These are phyloP conservation scores for Ashinkailepas kermadecensis DNA, from an alignment of 2,888 invertebrate genomes.

Conservation along the genomic window DNA sequence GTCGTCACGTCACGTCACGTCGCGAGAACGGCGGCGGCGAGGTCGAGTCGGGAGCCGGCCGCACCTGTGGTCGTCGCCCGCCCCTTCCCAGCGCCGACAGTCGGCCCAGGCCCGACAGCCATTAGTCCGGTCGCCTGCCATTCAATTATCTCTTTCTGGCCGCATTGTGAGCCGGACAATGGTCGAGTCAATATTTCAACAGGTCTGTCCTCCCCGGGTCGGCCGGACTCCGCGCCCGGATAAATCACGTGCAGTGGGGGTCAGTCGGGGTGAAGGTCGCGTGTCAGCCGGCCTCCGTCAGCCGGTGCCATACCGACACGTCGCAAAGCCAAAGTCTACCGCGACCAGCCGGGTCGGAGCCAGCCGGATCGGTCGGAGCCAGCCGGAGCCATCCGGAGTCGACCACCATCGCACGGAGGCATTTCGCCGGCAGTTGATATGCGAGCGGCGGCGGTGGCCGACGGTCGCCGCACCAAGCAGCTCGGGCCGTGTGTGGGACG, in stretches of 20 bases:
- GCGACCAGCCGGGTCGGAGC: no score
- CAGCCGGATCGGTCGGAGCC: not conserved
- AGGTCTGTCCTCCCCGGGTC: not conserved
- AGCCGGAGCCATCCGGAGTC: no score
- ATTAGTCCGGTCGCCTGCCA: not conserved
- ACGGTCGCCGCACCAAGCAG: no score
- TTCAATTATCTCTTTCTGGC: constrained; percentile 16
- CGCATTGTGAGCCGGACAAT: not conserved
- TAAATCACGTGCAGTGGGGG: not conserved
- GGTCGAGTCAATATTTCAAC: constrained; percentile 19
- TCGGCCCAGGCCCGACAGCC: not conserved
- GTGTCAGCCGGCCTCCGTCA: not conserved
- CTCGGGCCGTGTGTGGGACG: not conserved
- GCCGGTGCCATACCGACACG: no score
- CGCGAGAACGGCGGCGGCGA: no score
- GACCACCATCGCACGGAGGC: not conserved
- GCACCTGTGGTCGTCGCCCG: no score
- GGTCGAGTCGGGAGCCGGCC: not conserved
- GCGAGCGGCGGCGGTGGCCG: not conserved
- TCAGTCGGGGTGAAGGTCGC: constrained; percentile 1
- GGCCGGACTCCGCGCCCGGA: not conserved
- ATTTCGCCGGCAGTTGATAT: not conserved
- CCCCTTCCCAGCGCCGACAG: not conserved
- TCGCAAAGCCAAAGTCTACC: no score
- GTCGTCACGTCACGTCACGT: no score